These are phyloP conservation scores for Hesperophylax magnus DNA, from an alignment of 1,140 invertebrate genomes.

Conservation along the genomic window DNA sequence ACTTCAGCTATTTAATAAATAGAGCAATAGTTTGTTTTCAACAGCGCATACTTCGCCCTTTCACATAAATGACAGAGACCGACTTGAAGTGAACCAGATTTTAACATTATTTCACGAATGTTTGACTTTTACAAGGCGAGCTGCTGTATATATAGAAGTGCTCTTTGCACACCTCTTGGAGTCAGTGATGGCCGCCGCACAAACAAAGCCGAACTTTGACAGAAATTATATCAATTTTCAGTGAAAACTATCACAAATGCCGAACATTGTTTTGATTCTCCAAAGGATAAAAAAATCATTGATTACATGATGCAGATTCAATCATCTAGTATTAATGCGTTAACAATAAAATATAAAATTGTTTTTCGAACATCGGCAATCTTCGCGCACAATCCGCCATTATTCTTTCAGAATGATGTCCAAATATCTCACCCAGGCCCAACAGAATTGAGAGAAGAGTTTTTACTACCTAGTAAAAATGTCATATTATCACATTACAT, in stretches of 20 bases:
- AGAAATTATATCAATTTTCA: background rate
- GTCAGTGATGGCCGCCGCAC: background rate
- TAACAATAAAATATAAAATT: too few species aligned
- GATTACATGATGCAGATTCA: too few species aligned
- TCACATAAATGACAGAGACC: constrained; percentile 6
- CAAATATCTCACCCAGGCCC: background rate
- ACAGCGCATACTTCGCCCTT: background rate
- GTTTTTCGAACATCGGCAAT: background rate
- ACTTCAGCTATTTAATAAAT: too few species aligned
- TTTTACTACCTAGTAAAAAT: constrained; percentile 7
- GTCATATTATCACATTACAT: background rate
- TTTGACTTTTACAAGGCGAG: constrained; percentile 17
- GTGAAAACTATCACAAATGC: background rate
- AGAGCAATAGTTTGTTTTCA: too few species aligned
- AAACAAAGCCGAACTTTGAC: too few species aligned
- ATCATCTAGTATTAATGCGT: too few species aligned
- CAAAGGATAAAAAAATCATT: background rate
- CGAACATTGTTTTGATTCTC: background rate
- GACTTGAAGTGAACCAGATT: constrained; percentile 6
- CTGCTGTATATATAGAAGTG: constrained; percentile 5
- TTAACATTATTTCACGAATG: background rate
- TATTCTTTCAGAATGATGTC: background rate
- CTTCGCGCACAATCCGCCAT: background rate
- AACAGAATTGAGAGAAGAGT: background rate
- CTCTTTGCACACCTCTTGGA: background rate